phyloP scores from a whole-genome alignment of 2,797 vertebrate species.

The Gymnoscopelus braueri region DNA sequence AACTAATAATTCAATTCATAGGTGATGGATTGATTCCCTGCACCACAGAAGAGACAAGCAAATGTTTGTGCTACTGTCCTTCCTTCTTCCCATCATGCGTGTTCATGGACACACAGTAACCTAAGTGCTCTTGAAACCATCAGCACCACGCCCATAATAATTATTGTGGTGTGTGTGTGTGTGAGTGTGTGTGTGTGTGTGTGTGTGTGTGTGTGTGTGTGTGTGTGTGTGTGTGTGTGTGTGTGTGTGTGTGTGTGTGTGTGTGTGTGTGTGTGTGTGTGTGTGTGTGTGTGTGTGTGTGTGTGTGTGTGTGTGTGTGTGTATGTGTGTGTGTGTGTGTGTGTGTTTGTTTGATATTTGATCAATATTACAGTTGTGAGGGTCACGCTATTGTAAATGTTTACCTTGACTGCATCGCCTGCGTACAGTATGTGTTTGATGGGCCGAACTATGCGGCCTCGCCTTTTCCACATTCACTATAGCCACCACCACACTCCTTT shows the following conservation, averaged over 20 bases:
- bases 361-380: neutral
- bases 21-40: too few species aligned
- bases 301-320: conserved; percentile 12
- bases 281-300: neutral
- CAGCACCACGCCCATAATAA: conserved; percentile 45
- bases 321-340: too few species aligned
- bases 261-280: neutral
- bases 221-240: neutral
- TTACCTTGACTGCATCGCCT: conserved; percentile 53
- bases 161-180: neutral
- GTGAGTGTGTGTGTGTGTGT: neutral
- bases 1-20: too few species aligned
- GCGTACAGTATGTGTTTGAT: conserved; percentile 19
- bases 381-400: conserved; percentile 28
- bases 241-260: conserved; percentile 13
- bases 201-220: conserved; percentile 13
- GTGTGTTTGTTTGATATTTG: too few species aligned
- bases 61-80: too few species aligned
- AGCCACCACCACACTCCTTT: neutral
- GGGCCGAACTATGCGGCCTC: conserved; percentile 18
- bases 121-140: conserved; percentile 42
- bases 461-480: neutral
- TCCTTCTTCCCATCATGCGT: too few species aligned
- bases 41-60: too few species aligned
- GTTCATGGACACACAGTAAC: conserved; percentile 2